phyloP scores from a whole-genome alignment of 2,888 invertebrate genomes.

The Lissocephala sabroskyi region DNA sequence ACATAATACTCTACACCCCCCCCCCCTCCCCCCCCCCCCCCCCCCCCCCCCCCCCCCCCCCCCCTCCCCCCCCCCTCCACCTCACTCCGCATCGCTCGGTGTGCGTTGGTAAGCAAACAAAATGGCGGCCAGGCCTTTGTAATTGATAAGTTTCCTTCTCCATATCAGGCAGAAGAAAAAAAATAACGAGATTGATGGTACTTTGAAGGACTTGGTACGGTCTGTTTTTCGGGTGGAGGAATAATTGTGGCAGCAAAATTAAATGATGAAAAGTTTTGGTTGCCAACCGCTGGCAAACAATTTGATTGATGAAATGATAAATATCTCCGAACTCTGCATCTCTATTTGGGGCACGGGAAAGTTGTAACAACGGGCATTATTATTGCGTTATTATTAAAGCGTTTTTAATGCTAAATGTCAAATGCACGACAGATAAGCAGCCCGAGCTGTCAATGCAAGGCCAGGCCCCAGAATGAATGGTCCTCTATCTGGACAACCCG shows the following conservation, averaged over 20 bases:
- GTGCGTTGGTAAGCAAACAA: conserved; percentile 29
- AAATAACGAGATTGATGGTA: conserved; percentile 62
- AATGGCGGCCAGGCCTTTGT: conserved; percentile 47
- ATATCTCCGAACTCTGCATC: conserved; percentile 43
- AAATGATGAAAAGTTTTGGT: conserved; percentile 61
- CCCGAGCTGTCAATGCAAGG: conserved; percentile 54
- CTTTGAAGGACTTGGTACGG: conserved; percentile 46
- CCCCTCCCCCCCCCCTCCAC: too few species aligned
- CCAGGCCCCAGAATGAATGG: conserved; percentile 9
- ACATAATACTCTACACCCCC: too few species aligned
- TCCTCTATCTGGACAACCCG: background rate
- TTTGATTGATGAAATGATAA: conserved; percentile 66
- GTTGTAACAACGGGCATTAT: conserved; percentile 47
- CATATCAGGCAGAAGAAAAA: conserved; percentile 19
- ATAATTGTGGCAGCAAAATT: conserved; percentile 50
- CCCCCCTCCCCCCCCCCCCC: too few species aligned
- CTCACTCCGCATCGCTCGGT: too few species aligned
- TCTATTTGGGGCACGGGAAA: conserved; percentile 17
- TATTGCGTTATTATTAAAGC: conserved; percentile 64
- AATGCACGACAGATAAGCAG: conserved; percentile 65
- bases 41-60: too few species aligned
- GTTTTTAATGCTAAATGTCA: conserved; percentile 66
- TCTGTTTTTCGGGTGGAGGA: background rate
- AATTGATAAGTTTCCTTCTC: conserved; percentile 54
- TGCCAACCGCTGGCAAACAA: conserved; percentile 9